A percentile compares a stretch with the other conserved stretches of the same genome.
Evolutionary conservation across 2,888 invertebrate species (phyloP).

Genomic region (Dendrolimus houi): DNA sequence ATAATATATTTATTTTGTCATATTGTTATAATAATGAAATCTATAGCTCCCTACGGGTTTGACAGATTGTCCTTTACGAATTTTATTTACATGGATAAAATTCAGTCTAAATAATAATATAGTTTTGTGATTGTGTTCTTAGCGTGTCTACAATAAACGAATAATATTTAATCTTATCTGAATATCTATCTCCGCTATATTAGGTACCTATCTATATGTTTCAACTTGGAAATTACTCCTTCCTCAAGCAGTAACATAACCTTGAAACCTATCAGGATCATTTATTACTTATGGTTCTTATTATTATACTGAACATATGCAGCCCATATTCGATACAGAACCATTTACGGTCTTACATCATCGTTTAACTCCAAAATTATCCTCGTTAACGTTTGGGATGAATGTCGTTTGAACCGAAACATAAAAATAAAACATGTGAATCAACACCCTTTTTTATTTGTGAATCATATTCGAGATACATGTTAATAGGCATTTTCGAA

Average conservation of each 20-base stretch:
- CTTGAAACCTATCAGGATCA: neutral
- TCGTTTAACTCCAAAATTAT: conserved; percentile 23
- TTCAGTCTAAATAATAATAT: too few relatives aligned
- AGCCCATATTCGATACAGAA: neutral
- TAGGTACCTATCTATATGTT: too few relatives aligned
- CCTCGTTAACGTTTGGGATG: conserved; percentile 5
- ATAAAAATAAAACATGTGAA: neutral
- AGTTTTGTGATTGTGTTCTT: too few relatives aligned
- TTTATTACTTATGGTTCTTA: neutral
- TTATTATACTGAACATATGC: neutral
- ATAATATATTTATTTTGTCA: too few relatives aligned
- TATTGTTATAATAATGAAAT: too few relatives aligned
- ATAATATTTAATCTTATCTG: too few relatives aligned
- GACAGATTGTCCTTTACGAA: too few relatives aligned
- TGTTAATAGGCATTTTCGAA: neutral
- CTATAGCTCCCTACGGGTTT: too few relatives aligned
- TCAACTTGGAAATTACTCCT: too few relatives aligned
- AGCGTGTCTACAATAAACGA: too few relatives aligned
- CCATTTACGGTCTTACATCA: conserved; percentile 26
- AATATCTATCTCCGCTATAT: too few relatives aligned
- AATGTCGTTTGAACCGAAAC: neutral
- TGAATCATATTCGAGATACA: neutral
- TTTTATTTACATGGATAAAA: too few relatives aligned
- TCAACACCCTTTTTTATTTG: neutral
- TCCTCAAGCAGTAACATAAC: neutral